Evolutionary conservation across 2,797 vertebrate species (phyloP).

Genomic region (Hozukius guyotensis): DNA sequence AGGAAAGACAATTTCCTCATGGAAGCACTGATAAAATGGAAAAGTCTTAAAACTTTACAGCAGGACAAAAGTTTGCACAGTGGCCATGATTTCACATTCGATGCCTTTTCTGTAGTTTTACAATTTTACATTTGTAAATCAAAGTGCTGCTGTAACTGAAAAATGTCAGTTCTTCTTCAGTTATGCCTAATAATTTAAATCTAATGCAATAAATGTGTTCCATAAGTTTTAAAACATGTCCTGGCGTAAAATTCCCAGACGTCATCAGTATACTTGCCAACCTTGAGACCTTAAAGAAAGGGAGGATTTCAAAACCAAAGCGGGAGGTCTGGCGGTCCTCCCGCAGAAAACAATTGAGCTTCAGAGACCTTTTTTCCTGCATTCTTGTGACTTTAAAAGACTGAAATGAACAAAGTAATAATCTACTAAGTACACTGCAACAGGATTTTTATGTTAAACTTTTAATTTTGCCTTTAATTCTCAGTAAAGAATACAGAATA

Average conservation of each 20-base stretch:
- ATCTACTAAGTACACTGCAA: no score
- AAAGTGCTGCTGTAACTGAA: conserved; percentile 1
- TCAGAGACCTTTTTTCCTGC: no score
- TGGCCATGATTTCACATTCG: conserved; percentile 1
- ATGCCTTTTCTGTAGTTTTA: not conserved
- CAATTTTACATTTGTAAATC: conserved; percentile 4
- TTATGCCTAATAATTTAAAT: not conserved
- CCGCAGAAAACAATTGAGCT: no score
- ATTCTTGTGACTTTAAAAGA: no score
- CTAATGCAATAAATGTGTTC: conserved; percentile 17
- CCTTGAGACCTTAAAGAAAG: no score
- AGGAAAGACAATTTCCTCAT: not conserved
- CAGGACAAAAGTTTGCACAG: conserved; percentile 1
- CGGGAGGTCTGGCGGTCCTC: no score
- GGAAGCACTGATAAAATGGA: conserved; percentile 11
- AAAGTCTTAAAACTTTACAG: conserved; percentile 29
- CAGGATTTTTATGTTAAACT: no score
- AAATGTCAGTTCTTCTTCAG: not conserved
- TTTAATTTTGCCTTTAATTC: no score
- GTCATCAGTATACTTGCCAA: no score
- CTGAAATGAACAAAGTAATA: no score
- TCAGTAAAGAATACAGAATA: no score
- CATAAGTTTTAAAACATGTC: conserved; percentile 7
- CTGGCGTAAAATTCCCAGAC: not conserved
- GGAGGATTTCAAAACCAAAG: no score